Evolutionary conservation across 2,113 vertebrate genomes (phyloP).

Genomic region (Lampris incognitus): DNA sequence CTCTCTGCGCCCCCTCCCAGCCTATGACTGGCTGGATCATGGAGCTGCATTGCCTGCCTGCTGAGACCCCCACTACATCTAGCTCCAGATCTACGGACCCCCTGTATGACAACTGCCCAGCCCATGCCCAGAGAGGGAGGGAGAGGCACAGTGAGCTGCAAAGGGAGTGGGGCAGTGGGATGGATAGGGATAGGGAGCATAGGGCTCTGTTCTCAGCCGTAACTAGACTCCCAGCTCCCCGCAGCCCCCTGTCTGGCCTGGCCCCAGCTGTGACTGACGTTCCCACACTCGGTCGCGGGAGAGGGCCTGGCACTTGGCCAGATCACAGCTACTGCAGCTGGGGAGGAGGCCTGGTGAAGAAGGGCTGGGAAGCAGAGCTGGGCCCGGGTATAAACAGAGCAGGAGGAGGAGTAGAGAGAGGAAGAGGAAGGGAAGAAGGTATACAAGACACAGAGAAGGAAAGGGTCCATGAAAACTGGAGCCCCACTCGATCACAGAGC

Average conservation of each 20-base stretch:
- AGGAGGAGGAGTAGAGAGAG: constrained; percentile 48
- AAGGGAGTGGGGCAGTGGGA: too few relatives aligned
- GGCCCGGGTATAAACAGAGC: constrained; percentile 40
- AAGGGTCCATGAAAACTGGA: constrained; percentile 49
- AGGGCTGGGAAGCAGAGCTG: constrained; percentile 53
- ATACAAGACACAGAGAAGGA: constrained; percentile 21
- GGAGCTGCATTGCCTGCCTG: constrained; percentile 69
- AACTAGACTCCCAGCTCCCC: constrained; percentile 63
- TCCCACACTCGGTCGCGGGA: constrained; percentile 69
- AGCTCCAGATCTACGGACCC: constrained; percentile 72
- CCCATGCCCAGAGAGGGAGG: constrained; percentile 56
- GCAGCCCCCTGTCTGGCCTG: constrained; percentile 50
- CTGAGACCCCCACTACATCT: constrained; percentile 65
- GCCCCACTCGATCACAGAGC: constrained; percentile 56
- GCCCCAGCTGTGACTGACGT: constrained; percentile 69
- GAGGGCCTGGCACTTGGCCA: constrained; percentile 71
- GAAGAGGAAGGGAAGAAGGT: constrained; percentile 36
- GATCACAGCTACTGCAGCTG: constrained; percentile 79
- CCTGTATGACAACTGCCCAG: constrained; percentile 64
- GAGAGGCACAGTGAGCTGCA: constrained; percentile 11
- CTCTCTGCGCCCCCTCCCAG: constrained; percentile 44
- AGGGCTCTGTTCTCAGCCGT: constrained; percentile 60
- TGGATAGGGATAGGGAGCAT: constrained; percentile 56
- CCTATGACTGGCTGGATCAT: constrained; percentile 60
- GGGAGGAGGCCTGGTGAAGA: constrained; percentile 58